Evolutionary conservation across 2,113 vertebrate species (phyloP).

Genomic region (Phyllostomus discolor): DNA sequence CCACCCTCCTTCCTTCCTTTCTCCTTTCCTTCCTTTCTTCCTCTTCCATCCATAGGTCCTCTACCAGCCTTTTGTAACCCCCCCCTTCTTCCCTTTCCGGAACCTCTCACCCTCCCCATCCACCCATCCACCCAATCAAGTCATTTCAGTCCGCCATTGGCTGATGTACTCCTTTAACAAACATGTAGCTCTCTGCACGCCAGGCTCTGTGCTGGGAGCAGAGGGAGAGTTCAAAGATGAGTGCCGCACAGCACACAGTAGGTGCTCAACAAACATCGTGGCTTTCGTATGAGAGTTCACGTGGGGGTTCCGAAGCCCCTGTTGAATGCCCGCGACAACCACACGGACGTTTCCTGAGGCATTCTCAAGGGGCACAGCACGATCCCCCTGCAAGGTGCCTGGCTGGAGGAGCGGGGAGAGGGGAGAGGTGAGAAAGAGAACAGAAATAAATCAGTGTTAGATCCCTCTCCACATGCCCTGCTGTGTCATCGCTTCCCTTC

Average conservation of each 20-base stretch:
- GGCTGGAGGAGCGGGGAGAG: too few species aligned
- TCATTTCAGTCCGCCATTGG: not conserved
- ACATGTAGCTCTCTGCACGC: not conserved
- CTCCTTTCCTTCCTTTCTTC: not conserved
- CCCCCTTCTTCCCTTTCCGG: not conserved
- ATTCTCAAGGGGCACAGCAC: accelerated
- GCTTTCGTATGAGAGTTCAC: not conserved
- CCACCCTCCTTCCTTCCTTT: not conserved
- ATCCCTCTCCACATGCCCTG: not conserved
- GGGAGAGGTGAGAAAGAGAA: not conserved
- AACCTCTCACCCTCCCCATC: not conserved
- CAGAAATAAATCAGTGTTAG: accelerated
- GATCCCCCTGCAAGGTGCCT: accelerated
- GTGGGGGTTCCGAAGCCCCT: not conserved
- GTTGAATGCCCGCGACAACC: accelerated
- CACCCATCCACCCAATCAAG: not conserved
- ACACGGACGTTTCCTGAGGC: not conserved
- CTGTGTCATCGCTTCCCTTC: not conserved
- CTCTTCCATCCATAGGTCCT: not conserved
- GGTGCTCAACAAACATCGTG: not conserved
- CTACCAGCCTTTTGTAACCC: not conserved
- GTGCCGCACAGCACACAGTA: not conserved
- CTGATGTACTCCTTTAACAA: not conserved
- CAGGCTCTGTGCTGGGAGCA: not conserved
- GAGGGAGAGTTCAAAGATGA: not conserved